Base-by-base conservation (phyloP, 2,113 vertebrate genomes). In the Uropsilus gracilis region DNA sequence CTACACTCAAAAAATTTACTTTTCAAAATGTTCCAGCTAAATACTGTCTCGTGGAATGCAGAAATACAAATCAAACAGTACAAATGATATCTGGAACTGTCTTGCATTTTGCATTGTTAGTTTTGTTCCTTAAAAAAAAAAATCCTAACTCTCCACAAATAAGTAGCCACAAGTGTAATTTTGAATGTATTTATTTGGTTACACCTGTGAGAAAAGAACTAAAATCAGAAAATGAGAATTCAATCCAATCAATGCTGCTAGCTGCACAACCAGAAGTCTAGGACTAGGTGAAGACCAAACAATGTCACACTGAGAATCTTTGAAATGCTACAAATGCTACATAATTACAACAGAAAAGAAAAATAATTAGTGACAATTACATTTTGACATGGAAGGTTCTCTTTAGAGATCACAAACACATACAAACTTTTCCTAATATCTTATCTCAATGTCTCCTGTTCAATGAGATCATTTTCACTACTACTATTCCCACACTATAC, bases 141-240 rank as follows among this genome's bases (percentile, higher is more conserved):
- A 71, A 37, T 42, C 69, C 89, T 76, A 82, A 90, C 6, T 66
- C 48, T 86, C 39, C 37, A 86, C 50, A 81, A 88, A 76, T 63
- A 76, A 17, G 32, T 71, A 81, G 37, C 30, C 46, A 68, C 6
- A 86, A 64, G 68, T 30, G 39, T 59, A 91, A 78, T 77, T 81
- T n/a, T 92, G 13, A 82, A 75, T 13, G 3, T 64, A 64, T 82
- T 89, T 84, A 83, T 61, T 28, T 86, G 68, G 37, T 92, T 42
- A 86, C 28, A 90, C 42, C 44, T 44, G 39, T 90, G 75, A 50
- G 78, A 94, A 85, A 85, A 81, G 77, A 69, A 88, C 91, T 8
- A 12, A 91, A 30, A 78, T 34, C 18, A 34, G 69, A 87, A 91
- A 95, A 37, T 24, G n/a, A 59, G 30, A 50, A 55, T 88, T 46